Percentiles rank a stretch among this genome's conserved stretches.
phyloP scores from a whole-genome alignment of 2,797 vertebrate genomes.

The Liparis tanakae region DNA sequence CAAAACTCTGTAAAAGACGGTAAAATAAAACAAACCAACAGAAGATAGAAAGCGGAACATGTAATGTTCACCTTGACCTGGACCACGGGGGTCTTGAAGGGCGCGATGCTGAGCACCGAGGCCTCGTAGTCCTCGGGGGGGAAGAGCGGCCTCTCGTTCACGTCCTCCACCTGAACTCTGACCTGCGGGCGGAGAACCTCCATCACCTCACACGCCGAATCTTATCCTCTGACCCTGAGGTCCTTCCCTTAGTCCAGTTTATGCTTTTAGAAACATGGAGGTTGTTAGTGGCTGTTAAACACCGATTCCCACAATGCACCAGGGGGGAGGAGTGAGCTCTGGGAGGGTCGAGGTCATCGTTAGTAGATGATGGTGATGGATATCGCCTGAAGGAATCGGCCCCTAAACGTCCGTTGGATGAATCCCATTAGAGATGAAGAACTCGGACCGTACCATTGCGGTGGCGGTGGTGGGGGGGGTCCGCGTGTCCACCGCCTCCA shows the following conservation, averaged over 20 bases:
- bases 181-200: slow-evolving; percentile 67
- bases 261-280: no score
- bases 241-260: no score
- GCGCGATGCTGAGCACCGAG: slow-evolving; percentile 75
- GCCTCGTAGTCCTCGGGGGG: slow-evolving; percentile 54
- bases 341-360: no score
- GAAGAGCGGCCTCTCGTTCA: slow-evolving; percentile 82
- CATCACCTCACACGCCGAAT: no score
- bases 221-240: no score
- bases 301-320: no score
- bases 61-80: slow-evolving; percentile 69
- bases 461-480: slow-evolving; percentile 76
- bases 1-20: no score
- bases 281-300: no score
- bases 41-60: no score
- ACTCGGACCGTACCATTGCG: slow-evolving; percentile 69
- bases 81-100: slow-evolving; percentile 73
- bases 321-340: no score
- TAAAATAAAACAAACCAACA: no score
- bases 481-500: slow-evolving; percentile 81
- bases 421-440: background rate
- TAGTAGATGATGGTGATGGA: background rate
- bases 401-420: background rate
- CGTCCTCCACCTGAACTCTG: slow-evolving; percentile 77
- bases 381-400: background rate